These are phyloP conservation scores for Pollimyrus isidori DNA, from an alignment of 2,113 vertebrate species.

Conservation along the genomic window DNA sequence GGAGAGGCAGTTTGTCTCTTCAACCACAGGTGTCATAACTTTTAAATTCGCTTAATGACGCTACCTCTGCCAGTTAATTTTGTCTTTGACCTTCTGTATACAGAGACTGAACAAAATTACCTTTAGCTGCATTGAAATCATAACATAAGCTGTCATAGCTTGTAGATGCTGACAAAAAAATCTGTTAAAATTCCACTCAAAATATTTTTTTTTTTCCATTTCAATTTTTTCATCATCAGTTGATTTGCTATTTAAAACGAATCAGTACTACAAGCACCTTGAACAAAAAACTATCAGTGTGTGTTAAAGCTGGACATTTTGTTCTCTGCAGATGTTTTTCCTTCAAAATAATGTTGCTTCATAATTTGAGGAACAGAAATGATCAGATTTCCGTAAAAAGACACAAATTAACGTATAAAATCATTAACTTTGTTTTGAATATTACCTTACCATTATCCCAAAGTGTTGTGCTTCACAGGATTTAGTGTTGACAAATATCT, in stretches of 20 bases:
- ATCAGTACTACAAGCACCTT: background rate
- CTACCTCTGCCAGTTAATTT: background rate
- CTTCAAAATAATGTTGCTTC: background rate
- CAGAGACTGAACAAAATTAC: background rate
- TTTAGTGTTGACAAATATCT: background rate
- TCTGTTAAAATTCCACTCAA: background rate
- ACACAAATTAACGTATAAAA: background rate
- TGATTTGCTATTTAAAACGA: background rate
- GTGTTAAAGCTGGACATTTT: background rate
- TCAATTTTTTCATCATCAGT: background rate
- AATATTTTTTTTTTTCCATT: background rate
- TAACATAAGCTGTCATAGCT: background rate
- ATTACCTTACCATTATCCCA: background rate
- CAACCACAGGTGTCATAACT: background rate
- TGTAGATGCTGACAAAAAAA: background rate
- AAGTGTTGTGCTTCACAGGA: background rate
- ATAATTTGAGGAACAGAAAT: background rate
- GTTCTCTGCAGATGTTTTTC: background rate
- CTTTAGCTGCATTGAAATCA: background rate
- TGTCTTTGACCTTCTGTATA: background rate
- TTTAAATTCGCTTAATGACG: background rate
- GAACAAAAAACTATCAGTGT: background rate
- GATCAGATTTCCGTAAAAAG: background rate
- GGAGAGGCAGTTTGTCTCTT: background rate
- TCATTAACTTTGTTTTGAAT: background rate